phyloP scores from a whole-genome alignment of 2,797 vertebrate genomes.

The Catostomus latipinnis region DNA sequence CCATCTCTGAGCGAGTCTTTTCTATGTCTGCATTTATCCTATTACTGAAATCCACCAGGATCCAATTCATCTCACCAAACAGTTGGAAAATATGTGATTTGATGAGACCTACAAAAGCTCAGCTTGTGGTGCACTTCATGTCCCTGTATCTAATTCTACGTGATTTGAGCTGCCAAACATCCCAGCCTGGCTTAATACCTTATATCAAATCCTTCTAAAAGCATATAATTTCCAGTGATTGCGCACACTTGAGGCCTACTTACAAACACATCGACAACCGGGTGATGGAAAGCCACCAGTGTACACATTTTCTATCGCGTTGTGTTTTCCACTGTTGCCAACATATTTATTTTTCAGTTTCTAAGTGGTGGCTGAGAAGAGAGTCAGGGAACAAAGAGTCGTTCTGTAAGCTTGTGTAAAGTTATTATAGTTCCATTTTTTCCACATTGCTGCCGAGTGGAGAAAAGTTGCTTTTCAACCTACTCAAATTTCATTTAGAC shows the following conservation, averaged over 20 bases:
- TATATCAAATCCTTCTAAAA: slow-evolving; percentile 80
- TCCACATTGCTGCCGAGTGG: slow-evolving; percentile 60
- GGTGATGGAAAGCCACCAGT: slow-evolving; percentile 70
- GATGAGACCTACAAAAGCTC: slow-evolving; percentile 71
- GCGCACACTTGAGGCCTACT: slow-evolving; percentile 78
- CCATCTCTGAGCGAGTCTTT: slow-evolving; percentile 59
- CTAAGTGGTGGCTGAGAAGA: slow-evolving; percentile 72
- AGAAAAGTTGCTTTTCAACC: slow-evolving; percentile 51
- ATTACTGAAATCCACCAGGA: slow-evolving; percentile 76
- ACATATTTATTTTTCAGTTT: slow-evolving; percentile 77
- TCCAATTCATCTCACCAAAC: slow-evolving; percentile 74
- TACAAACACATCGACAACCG: slow-evolving; percentile 72
- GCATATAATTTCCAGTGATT: slow-evolving; percentile 81
- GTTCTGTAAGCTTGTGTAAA: slow-evolving; percentile 72
- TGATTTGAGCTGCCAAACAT: slow-evolving; percentile 70
- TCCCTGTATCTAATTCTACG: slow-evolving; percentile 72
- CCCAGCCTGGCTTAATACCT: slow-evolving; percentile 77
- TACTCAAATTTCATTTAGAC: slow-evolving; percentile 57
- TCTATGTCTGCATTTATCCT: slow-evolving; percentile 75
- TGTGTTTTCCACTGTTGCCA: slow-evolving; percentile 71
- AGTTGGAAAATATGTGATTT: slow-evolving; percentile 76
- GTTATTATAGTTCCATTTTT: slow-evolving; percentile 63
- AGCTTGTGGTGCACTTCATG: slow-evolving; percentile 79
- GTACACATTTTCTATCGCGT: slow-evolving; percentile 70
- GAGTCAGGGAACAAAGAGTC: slow-evolving; percentile 75